Percentiles rank a stretch among this genome's conserved stretches.
Evolutionary conservation across 2,113 vertebrate genomes (phyloP).

Genomic region (Bubo bubo): DNA sequence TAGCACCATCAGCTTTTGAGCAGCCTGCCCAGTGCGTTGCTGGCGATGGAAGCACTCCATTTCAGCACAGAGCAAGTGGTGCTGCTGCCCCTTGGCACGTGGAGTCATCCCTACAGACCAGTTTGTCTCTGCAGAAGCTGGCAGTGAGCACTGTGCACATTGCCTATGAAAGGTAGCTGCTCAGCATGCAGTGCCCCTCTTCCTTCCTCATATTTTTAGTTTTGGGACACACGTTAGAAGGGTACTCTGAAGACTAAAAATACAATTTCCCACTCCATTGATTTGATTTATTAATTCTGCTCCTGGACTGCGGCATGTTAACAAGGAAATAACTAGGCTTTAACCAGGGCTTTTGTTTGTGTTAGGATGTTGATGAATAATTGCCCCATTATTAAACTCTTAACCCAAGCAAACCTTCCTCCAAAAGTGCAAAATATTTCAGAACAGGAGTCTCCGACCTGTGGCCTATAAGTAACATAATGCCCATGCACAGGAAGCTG

Average conservation of each 20-base stretch:
- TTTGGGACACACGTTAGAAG: background rate
- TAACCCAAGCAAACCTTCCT: background rate
- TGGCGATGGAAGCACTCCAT: background rate
- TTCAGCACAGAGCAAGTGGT: background rate
- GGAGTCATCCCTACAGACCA: background rate
- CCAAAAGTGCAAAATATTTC: background rate
- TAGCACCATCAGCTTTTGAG: background rate
- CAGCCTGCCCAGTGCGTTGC: background rate
- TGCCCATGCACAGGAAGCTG: accelerated
- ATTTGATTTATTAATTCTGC: background rate
- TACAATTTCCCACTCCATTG: background rate
- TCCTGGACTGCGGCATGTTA: background rate
- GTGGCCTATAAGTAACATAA: background rate
- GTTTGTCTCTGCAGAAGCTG: background rate
- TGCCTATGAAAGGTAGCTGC: background rate
- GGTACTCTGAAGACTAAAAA: background rate
- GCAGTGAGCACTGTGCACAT: accelerated
- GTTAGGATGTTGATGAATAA: background rate
- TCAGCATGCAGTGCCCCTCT: background rate
- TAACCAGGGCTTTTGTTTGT: background rate
- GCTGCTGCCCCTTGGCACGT: background rate
- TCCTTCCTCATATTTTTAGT: background rate
- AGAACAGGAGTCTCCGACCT: background rate
- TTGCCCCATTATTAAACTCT: background rate
- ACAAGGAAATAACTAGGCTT: background rate